Evolutionary conservation across 2,888 invertebrate species (phyloP).

Genomic region (Tromatobia lineatoria): DNA sequence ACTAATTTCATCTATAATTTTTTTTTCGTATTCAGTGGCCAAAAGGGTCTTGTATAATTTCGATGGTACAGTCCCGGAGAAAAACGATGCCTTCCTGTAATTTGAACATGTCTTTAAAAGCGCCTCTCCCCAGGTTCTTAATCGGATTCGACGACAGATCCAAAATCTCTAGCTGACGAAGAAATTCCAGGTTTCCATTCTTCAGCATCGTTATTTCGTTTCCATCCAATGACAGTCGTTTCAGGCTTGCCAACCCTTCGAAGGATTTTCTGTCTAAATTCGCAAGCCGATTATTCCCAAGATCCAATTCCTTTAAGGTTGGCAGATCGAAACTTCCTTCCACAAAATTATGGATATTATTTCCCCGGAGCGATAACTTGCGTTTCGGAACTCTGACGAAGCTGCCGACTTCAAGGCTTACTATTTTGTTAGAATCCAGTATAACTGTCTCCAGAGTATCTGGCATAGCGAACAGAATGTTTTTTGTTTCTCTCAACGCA

Average conservation of each 20-base stretch:
- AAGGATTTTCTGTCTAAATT: background rate
- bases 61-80: background rate
- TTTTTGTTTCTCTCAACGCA: background rate
- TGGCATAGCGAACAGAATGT: constrained; percentile 11
- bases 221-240: background rate
- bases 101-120: background rate
- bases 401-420: background rate
- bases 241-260: background rate
- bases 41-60: too few species aligned
- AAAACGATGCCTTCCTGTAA: background rate
- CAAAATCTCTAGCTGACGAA: background rate
- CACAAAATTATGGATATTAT: background rate
- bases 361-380: background rate
- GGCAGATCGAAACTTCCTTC: constrained; percentile 11
- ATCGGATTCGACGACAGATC: background rate
- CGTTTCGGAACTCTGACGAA: background rate
- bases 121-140: background rate
- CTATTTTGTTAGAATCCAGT: background rate
- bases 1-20: too few species aligned
- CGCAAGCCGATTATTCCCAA: background rate
- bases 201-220: background rate
- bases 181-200: background rate
- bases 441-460: constrained; percentile 5
- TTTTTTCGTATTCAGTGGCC: too few species aligned
- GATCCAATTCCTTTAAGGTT: background rate